Conservation (phyloP, 2,797 vertebrate species). For the Carduelis carduelis region DNA sequence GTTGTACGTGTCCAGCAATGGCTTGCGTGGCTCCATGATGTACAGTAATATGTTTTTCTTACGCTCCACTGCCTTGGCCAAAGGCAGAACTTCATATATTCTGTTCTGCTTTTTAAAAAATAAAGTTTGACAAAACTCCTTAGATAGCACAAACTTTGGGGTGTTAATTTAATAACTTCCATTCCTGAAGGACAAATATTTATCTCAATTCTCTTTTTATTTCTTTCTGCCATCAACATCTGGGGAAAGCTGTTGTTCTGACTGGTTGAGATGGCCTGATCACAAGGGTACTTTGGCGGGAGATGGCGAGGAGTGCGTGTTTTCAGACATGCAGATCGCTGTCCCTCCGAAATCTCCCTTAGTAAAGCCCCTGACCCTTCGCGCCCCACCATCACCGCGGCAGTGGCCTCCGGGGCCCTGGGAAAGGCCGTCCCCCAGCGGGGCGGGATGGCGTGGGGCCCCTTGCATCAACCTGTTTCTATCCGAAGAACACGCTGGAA, state of each 20-base stretch:
- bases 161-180: constrained; percentile 50
- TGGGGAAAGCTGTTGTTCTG: neutral
- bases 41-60: constrained; percentile 46
- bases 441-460: fast-evolving
- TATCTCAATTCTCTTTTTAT: constrained; percentile 22
- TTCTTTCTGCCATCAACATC: neutral
- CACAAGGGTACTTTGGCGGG: neutral
- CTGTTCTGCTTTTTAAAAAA: constrained; percentile 30
- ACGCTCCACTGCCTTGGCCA: neutral
- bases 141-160: neutral
- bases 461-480: neutral
- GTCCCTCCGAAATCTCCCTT: neutral
- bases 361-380: neutral
- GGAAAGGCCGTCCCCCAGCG: neutral
- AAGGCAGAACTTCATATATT: constrained; percentile 32
- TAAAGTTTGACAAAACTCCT: constrained; percentile 35
- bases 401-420: neutral
- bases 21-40: neutral
- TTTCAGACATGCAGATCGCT: neutral
- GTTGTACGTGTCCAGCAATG: constrained; percentile 14
- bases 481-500: neutral
- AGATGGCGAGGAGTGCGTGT: neutral
- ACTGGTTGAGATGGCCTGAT: neutral
- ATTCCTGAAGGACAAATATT: constrained; percentile 40
- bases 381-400: fast-evolving